Percentiles rank a stretch among this genome's conserved stretches.
phyloP scores from a whole-genome alignment of 2,113 vertebrate species.

The Aspidoscelis tigris region DNA sequence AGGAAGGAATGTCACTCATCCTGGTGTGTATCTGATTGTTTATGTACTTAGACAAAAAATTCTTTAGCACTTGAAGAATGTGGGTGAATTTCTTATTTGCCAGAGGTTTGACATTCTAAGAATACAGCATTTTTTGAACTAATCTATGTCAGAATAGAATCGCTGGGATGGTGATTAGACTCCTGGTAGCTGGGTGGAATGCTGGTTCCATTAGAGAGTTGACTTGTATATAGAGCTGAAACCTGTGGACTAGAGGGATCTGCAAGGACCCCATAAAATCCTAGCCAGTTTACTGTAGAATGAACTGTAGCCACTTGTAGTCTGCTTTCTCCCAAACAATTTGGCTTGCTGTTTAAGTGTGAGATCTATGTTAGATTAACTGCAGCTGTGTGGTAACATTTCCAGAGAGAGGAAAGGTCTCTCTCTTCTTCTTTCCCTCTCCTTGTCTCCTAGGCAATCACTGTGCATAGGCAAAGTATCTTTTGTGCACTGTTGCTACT shows the following conservation, averaged over 20 bases:
- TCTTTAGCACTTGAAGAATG: slow-evolving; percentile 30
- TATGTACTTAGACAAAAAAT: slow-evolving; percentile 23
- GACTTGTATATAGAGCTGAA: background rate
- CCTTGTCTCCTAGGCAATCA: no score
- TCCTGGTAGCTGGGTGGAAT: background rate
- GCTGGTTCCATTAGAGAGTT: background rate
- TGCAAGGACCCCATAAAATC: background rate
- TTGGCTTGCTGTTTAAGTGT: no score
- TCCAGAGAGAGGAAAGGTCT: no score
- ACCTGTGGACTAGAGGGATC: background rate
- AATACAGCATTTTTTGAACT: slow-evolving; percentile 35
- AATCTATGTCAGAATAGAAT: slow-evolving; percentile 21
- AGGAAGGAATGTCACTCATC: slow-evolving; percentile 31
- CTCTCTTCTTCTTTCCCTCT: no score
- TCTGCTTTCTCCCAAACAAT: no score
- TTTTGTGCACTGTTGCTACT: no score
- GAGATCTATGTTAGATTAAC: no score
- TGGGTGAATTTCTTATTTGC: slow-evolving; percentile 35
- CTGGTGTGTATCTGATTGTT: slow-evolving; percentile 21
- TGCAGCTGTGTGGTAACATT: no score
- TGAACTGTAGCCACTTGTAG: no score
- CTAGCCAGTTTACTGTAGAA: no score
- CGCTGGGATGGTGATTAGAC: background rate
- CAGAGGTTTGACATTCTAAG: slow-evolving; percentile 37
- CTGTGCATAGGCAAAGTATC: no score